Base-by-base conservation (phyloP, 2,113 vertebrate genomes). In the Mystacornis crossleyi region DNA sequence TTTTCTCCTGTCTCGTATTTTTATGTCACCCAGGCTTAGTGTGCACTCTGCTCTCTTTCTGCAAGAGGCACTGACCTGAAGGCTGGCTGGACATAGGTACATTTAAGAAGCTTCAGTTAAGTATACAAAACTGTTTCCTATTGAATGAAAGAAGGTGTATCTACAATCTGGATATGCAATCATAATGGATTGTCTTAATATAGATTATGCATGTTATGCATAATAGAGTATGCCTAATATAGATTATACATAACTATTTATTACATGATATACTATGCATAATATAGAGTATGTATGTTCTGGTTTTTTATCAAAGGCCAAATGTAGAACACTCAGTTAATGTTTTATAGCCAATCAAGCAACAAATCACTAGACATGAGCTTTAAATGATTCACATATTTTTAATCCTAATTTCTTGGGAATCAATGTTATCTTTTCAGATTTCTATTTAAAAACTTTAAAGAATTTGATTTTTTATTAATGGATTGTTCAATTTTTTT, bases 1-100 rank as follows among this genome's bases (percentile, higher is more conserved):
- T 57, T 48, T 47, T 42, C 33, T 70, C 8, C 36, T 5, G 9
- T 19, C 29, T 40, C 0, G 0, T 18, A 12, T 25, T 81, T 69
- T 72, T 72, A 29, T 19, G 38, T 72, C 36, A 38, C 50, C 6
- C 20, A n/a, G 15, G 6, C 36, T 33, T 7, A 18, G 12, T 11
- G 28, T 6, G 8, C 28, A 6, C n/a, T 34, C 40, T 40, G 38
- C 34, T 69, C 51, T n/a, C 42, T 29, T 38, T 34, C 43, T 62
- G 34, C 45, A 53, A 31, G 38, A 43, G 13, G 33, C 21, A 45
- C 17, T 12, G 45, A 14, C 16, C 28, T 19, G 31, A 53, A 40
- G 48, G 36, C 31, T 34, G 29, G 6, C 26, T 21, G 25, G 23
- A 28, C 55, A 40, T 7, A n/a, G 1, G 2, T 1, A 78, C 13